Conservation (phyloP, 2,888 invertebrate genomes). For the Coleophora flavipennella region DNA sequence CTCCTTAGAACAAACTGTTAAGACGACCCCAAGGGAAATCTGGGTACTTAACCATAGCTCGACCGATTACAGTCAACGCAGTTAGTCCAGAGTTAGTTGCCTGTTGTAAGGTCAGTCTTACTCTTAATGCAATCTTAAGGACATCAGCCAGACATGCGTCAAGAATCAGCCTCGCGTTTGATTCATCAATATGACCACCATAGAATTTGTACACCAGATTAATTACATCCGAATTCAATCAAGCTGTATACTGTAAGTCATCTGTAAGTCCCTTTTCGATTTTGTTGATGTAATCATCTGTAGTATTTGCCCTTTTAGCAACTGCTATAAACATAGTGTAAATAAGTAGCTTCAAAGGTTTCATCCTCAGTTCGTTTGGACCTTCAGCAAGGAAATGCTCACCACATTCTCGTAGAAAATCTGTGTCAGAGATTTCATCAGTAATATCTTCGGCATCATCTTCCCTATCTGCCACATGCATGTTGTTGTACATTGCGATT, state of each 20-base stretch:
- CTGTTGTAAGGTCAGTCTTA: no score
- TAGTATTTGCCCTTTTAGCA: neutral
- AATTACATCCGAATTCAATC: neutral
- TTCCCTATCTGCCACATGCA: neutral
- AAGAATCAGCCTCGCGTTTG: neutral
- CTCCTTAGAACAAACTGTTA: no score
- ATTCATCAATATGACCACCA: neutral
- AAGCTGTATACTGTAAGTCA: neutral
- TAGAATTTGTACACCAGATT: neutral
- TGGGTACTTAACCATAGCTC: no score
- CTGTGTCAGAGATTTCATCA: neutral
- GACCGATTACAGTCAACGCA: no score
- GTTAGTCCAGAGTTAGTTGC: no score
- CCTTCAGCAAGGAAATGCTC: neutral
- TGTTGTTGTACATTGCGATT: neutral
- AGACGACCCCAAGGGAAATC: no score
- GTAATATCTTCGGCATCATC: neutral
- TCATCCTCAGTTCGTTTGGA: neutral
- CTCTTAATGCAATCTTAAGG: no score
- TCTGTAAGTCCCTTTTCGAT: neutral
- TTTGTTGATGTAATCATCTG: neutral
- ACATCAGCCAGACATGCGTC: neutral
- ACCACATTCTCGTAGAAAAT: neutral
- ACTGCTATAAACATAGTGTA: neutral
- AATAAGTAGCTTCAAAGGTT: neutral